Evolutionary conservation across 1,140 invertebrate species (phyloP), one percentile per base, ranked within the genome.

Genomic region (Trinorchestia longiramus): DNA sequence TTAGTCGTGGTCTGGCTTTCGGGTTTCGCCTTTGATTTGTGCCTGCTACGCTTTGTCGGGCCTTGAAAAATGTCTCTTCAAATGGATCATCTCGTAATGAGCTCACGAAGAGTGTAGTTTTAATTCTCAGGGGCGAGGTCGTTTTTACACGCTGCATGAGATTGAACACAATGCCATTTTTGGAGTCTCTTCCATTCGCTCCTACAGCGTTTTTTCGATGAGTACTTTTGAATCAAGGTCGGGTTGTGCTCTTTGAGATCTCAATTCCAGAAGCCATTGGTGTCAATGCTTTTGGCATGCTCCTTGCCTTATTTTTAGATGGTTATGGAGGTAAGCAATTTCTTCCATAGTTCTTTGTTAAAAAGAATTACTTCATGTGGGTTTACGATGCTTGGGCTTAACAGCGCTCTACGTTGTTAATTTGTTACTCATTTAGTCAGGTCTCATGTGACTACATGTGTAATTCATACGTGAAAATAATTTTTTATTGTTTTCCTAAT

Each of bases 51-150:
- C 88, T 90, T 90, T 90, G 88, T 90, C 88, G 42, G 3, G 3
- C 41, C 88, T 8, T 42, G 43, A 90, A 53, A 90, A 90, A 41
- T 17, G n/a, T 43, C 88, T 42, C 88, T 36, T 41, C 88, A 90
- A 90, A 90, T 90, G 88, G 36, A 90, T 90, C 88, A 90, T 90
- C 88, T 4, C n/a, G 41, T 90, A 90, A 90, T 90, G 88, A 90
- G 88, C 88, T 90, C 28, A 90, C 88, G 6, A 43, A 43, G 43
- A 90, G 41, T 4, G 41, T 41, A 42, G 43, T 90, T 90, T 90
- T 90, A 42, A 90, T 90, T 90, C 36, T 41, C 43, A 11, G 88
- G 3, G 88, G 88, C 43, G 4, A 8, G 88, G 6, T 41, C 88
- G 11, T 90, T 90, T 90, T 90, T 90, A 19, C 28, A 23, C 36